Base-by-base conservation (phyloP, 2,888 invertebrate species). In the Hyalella azteca region DNA sequence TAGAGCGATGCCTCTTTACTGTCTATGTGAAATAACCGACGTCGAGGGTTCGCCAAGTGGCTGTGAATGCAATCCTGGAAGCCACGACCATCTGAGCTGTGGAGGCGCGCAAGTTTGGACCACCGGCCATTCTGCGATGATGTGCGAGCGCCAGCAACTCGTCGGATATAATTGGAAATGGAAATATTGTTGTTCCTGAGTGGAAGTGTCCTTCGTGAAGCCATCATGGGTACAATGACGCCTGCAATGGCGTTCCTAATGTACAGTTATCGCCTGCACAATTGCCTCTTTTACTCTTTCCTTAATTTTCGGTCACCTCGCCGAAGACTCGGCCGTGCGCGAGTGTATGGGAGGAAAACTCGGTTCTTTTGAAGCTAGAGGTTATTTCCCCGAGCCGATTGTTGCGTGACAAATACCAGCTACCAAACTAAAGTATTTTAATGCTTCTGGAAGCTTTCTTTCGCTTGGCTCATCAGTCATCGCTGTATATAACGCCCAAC, bases 181-280 rank as follows among this genome's bases (percentile, higher is more conserved):
- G 66, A 66, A 66, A 66, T 66, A 66, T 66, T 66, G 66, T 66
- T 66, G 36, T 39, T 32, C 66, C 66, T 66, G 66, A 66, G 66
- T 66, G 66, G 66, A 66, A 66, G 66, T 66, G 66, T 66, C 66
- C 66, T 39, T 54, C 36, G 66, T 66, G 66, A 66, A 66, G 66
- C 66, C 66, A 66, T 66, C 66, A 66, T 66, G 36, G 66, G 66
- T 66, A 66, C 66, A 66, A 66, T 66, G 66, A 66, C 66, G 66
- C 36, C 36, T n/a, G 66, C 66, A 66, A 66, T 66, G 66, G 66
- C 66, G 36, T 66, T 66, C 66, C 66, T 66, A 66, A 66, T 39
- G 66, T 66, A 66, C 66, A 66, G 66, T 66, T 66, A 66, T 66
- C 66, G 36, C 66, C 66, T 36, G 36, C 66, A 29, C 36, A 36